Base-by-base conservation (phyloP, 2,113 vertebrate species). In the Thalassoma bifasciatum region DNA sequence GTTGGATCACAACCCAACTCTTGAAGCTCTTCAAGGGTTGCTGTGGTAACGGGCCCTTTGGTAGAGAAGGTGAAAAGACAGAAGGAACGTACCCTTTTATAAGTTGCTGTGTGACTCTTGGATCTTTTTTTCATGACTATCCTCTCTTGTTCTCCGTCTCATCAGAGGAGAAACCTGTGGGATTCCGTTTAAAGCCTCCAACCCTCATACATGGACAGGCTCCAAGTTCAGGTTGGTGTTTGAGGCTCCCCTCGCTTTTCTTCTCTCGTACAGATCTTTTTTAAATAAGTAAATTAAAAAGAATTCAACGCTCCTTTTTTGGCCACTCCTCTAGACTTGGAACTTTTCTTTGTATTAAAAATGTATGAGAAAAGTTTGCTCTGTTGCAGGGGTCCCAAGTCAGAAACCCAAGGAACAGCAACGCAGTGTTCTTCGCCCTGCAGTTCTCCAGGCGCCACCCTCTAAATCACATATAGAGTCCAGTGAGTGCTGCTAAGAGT, bases 361-460 rank as follows among this genome's bases (percentile, higher is more conserved):
- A 65, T n/a, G 37, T 52, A 30, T 82, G 23, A 86, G 62, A 77
- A 21, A 70, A 73, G 83, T 83, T 86, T 79, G 65, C 68, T 92
- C 52, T 92, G 77, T 93, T 94, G 30, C 93, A 99, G 97, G 97
- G 75, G 86, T 99, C 72, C 98, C 98, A 0, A 98, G 96, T 94
- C 98, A 98, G 91, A 99, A 98, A 87, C 97, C 97, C 51, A 98
- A 98, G 94, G 97, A 99, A 40, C 97, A 96, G 88, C 97, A 97
- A 81, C 95, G 97, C 46, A 98, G 96, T 7, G 98, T 99, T 63
- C 94, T 99, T 66, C 96, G 98, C 79, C 98, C 98, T 0, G 98
- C 98, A 3, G 95, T 99, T 24, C 86, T 99, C 22, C 98, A 99
- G 82, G 95, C 98, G 8, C 98, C 97, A 0, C 94, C 96, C 80